Evolutionary conservation across 2,797 vertebrate genomes (phyloP).

Genomic region (Prunella strophiata): DNA sequence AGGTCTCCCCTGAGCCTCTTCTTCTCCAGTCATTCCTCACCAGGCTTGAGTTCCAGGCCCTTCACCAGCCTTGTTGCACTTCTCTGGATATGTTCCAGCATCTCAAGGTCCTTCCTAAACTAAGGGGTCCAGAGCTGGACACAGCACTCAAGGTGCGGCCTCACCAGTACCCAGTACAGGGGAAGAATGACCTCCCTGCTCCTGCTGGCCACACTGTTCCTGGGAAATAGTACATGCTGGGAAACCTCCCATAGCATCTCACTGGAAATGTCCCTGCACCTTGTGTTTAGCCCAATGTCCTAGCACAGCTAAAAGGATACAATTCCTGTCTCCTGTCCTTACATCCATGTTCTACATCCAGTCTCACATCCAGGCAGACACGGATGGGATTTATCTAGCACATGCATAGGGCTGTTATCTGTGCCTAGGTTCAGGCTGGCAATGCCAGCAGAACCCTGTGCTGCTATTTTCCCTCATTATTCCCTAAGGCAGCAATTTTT

Average conservation of each 20-base stretch:
- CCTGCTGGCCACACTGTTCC: neutral
- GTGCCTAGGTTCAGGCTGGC: neutral
- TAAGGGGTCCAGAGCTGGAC: neutral
- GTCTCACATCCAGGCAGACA: neutral
- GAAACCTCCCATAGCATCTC: neutral
- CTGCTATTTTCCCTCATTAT: neutral
- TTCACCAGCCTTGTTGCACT: neutral
- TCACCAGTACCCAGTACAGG: neutral
- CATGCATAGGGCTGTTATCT: neutral
- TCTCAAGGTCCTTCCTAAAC: neutral
- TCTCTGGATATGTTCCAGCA: rapidly evolving
- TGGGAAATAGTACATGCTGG: neutral
- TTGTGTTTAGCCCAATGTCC: neutral
- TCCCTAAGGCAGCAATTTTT: neutral
- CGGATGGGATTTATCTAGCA: neutral
- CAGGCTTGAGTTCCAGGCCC: neutral
- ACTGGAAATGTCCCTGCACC: neutral
- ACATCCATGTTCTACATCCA: neutral
- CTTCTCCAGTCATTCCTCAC: neutral
- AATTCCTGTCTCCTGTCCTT: neutral
- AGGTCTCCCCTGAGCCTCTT: neutral
- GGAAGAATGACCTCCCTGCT: neutral
- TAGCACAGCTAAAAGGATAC: neutral
- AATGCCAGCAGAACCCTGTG: neutral
- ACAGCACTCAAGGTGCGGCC: too few relatives aligned